Base-by-base conservation (phyloP, 2,888 invertebrate genomes). In the Pardosa pseudoannulata region DNA sequence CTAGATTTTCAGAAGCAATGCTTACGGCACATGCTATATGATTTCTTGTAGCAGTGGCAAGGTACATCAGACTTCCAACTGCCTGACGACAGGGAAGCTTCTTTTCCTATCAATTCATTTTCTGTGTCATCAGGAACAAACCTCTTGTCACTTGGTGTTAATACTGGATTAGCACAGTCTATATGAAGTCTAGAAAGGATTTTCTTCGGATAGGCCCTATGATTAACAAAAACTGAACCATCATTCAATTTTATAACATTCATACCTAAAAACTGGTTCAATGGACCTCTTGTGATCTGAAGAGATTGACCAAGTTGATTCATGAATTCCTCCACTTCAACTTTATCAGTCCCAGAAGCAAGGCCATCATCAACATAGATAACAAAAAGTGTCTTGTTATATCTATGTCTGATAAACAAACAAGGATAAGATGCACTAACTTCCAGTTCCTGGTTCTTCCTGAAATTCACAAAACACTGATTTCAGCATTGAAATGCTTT, bases 401-500 rank as follows among this genome's bases (percentile, higher is more conserved):
- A 36, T 36, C 28, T 74, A 11, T 16, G 7, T 27, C 65, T 36
- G 23, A 68, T 11, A 32, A 76, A 68, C 16, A 68, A 50, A 62
- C 62, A 79, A 11, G 71, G 56, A 32, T 71, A 56, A 62, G 79
- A 32, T n/a, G 16, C n/a, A 23, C 32, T 71, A 16, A n/a, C 32
- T 28, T 32, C n/a, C 31, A 68, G 23, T 28, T 29, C 36, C 13
- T 28, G 65, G 0, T 56, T 39, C 29, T 27, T 11, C 16, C 46
- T 7, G 16, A 78, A 78, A 6, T 70, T 32, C 16, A 41, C 39
- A 62, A 90, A 79, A 11, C 56, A 78, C 16, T 88, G 27, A 29
- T 88, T 86, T 89, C 90, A 90, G 1, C 78, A 85, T 19, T 89
- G n/a, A 3, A 89, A 88, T 0, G 89, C 70, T 81, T 90, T 89